Conservation (phyloP, 2,888 invertebrate genomes). For the Steinernema carpocapsae region DNA sequence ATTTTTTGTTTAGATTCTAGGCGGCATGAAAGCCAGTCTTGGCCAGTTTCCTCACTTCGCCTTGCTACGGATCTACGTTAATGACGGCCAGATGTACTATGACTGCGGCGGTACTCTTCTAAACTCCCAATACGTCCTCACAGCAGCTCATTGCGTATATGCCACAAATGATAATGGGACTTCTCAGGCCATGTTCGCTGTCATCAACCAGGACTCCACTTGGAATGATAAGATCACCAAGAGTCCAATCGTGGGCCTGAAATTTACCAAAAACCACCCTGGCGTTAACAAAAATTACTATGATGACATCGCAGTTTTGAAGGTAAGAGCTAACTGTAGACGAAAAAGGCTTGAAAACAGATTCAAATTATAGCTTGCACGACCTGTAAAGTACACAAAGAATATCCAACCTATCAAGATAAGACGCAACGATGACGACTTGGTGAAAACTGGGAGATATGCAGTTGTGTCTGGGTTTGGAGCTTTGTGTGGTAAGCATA, state of each 20-base stretch:
- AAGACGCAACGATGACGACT: neutral
- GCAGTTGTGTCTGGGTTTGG: neutral
- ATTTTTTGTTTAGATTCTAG: neutral
- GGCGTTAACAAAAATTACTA: neutral
- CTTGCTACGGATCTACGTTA: neutral
- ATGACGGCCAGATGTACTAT: neutral
- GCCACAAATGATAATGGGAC: neutral
- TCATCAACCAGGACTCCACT: neutral
- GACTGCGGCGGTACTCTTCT: neutral
- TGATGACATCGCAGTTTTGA: neutral
- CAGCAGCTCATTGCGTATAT: neutral
- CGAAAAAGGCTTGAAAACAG: neutral
- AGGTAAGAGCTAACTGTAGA: neutral
- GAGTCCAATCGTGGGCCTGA: neutral
- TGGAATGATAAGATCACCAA: neutral
- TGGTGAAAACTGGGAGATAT: neutral
- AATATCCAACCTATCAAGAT: neutral
- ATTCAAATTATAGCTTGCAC: neutral
- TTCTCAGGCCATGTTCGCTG: neutral
- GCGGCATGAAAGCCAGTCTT: neutral
- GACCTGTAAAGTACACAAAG: neutral
- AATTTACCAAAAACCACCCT: neutral
- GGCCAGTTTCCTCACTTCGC: neutral
- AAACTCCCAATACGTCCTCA: neutral
- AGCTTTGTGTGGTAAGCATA: neutral